A percentile compares a stretch with the other conserved stretches of the same genome.
Evolutionary conservation across 1,140 invertebrate species (phyloP).

Genomic region (Cheumatopsyche charites): DNA sequence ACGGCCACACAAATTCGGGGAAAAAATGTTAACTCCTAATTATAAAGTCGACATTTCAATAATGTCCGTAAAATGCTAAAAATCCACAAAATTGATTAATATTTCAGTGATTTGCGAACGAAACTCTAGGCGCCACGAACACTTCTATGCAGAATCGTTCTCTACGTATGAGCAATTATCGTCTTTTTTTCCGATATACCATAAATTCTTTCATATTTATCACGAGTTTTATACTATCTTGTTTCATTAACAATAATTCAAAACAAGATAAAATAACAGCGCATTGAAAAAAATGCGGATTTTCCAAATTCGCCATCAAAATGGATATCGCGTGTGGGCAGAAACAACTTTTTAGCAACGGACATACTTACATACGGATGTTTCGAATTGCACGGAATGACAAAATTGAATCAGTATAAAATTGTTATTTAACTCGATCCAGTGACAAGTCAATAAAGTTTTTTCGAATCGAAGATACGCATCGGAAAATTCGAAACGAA

Average conservation of each 20-base stretch:
- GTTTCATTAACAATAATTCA: not conserved
- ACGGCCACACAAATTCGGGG: too few relatives aligned
- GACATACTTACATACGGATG: not conserved
- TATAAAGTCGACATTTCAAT: slow-evolving; percentile 19
- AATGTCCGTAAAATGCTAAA: not conserved
- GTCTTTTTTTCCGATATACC: not conserved
- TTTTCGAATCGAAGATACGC: too few relatives aligned
- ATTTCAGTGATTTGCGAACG: slow-evolving; percentile 4
- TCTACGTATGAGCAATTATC: slow-evolving; percentile 6
- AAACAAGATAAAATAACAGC: too few relatives aligned
- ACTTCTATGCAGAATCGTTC: not conserved
- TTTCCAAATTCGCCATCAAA: slow-evolving; percentile 36
- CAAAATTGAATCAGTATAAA: too few relatives aligned
- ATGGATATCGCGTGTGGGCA: slow-evolving; percentile 39
- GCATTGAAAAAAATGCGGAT: slow-evolving; percentile 33
- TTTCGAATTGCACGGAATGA: not conserved
- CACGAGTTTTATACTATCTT: not conserved
- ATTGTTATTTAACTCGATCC: too few relatives aligned
- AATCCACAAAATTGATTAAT: not conserved
- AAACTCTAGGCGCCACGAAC: slow-evolving; percentile 1
- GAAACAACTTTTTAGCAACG: slow-evolving; percentile 40
- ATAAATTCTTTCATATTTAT: slow-evolving; percentile 7
- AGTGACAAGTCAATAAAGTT: too few relatives aligned
- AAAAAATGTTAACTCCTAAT: slow-evolving; percentile 14
- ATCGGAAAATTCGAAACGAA: too few relatives aligned